Conservation (phyloP, 2,797 vertebrate genomes). For the Anas acuta region DNA sequence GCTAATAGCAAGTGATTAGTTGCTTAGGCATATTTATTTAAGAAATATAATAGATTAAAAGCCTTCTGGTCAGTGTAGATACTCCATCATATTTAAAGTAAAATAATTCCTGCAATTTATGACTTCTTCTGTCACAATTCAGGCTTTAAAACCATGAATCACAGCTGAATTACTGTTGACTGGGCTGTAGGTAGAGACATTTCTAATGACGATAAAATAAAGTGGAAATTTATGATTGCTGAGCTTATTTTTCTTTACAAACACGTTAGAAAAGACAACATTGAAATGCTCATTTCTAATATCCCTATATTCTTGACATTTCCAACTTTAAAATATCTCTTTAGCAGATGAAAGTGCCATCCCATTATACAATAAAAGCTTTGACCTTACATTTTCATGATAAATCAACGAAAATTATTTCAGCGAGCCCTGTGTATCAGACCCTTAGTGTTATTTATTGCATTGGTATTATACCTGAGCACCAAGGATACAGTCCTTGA, state of each 20-base stretch:
- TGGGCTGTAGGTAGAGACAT: neutral
- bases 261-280: neutral
- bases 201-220: neutral
- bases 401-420: neutral
- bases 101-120: slow-evolving; percentile 63
- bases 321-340: neutral
- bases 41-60: slow-evolving; percentile 62
- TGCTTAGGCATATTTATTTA: slow-evolving; percentile 60
- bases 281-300: neutral
- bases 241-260: neutral
- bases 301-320: neutral
- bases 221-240: slow-evolving; percentile 8
- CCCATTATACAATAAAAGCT: neutral
- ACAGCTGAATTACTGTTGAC: slow-evolving; percentile 10
- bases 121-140: slow-evolving; percentile 57
- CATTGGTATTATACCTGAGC: neutral
- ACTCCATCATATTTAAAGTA: slow-evolving; percentile 59
- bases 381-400: neutral
- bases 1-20: slow-evolving; percentile 61
- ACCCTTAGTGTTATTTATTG: neutral
- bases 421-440: neutral
- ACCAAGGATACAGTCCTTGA: neutral
- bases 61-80: slow-evolving; percentile 38
- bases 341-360: neutral
- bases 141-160: slow-evolving; percentile 45